A percentile compares a stretch with the other conserved stretches of the same genome.
These are phyloP conservation scores for Puntigrus tetrazona DNA, from an alignment of 2,113 vertebrate genomes.

Conservation along the genomic window DNA sequence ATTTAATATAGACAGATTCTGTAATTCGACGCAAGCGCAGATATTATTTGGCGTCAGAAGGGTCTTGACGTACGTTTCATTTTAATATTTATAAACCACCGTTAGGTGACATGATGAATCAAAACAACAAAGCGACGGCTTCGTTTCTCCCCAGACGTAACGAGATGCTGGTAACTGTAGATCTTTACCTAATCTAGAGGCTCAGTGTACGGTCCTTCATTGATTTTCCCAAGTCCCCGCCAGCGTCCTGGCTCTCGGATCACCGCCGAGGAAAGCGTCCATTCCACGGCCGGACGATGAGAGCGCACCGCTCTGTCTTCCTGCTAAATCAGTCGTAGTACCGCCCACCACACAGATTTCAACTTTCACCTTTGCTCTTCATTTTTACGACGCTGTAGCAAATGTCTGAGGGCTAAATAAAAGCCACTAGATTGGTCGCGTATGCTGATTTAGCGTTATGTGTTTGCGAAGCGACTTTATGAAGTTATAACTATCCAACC, in stretches of 20 bases:
- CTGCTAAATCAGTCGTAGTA: background rate
- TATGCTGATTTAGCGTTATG: background rate
- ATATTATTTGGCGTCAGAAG: no score
- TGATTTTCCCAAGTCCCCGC: background rate
- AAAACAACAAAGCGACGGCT: background rate
- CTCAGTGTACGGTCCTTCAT: background rate
- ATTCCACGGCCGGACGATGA: background rate
- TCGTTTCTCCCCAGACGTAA: background rate
- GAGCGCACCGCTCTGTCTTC: background rate
- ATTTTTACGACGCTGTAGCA: background rate
- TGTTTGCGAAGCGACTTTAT: background rate
- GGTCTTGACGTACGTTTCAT: background rate
- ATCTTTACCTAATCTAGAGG: conserved; percentile 22
- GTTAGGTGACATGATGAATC: background rate
- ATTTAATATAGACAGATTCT: background rate
- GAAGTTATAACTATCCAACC: background rate
- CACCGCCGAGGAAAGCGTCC: conserved; percentile 7
- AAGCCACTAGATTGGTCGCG: background rate
- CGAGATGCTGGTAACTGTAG: background rate
- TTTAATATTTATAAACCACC: background rate
- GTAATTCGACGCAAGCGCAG: background rate
- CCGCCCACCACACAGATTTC: background rate
- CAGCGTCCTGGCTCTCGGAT: background rate
- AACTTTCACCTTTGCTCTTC: background rate
- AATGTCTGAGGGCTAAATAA: background rate